Conservation (phyloP, 1,140 invertebrate genomes). For the Adelges cooleyi region DNA sequence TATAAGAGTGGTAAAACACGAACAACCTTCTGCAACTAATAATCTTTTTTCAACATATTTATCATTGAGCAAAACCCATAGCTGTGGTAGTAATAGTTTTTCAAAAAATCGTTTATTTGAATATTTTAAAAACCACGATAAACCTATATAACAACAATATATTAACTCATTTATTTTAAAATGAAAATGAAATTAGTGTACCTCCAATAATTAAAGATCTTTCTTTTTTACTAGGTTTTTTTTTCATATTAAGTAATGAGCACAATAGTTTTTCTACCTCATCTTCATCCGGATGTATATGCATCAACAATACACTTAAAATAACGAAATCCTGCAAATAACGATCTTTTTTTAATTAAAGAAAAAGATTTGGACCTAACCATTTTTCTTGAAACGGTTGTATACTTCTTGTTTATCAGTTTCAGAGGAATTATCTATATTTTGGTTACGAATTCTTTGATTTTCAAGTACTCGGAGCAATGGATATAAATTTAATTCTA, state of each 20-base stretch:
- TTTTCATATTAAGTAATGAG: constrained; percentile 62
- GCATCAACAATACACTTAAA: constrained; percentile 52
- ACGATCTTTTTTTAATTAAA: constrained; percentile 31
- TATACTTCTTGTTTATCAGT: constrained; percentile 39
- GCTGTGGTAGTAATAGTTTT: constrained; percentile 59
- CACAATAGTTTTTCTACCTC: constrained; percentile 56
- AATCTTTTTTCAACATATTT: constrained; percentile 58
- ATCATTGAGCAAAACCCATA: constrained; percentile 66
- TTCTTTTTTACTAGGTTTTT: constrained; percentile 58
- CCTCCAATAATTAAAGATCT: constrained; percentile 54
- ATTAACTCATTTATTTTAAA: no score
- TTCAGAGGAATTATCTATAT: not conserved
- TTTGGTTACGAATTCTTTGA: constrained; percentile 4
- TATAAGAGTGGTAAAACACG: constrained; percentile 57
- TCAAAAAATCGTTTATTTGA: constrained; percentile 46
- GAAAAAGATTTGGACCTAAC: no score
- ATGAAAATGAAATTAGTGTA: no score
- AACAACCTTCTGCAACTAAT: constrained; percentile 60
- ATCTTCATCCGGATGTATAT: constrained; percentile 47
- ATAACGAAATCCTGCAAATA: constrained; percentile 53
- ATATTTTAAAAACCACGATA: constrained; percentile 47
- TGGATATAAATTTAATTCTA: constrained; percentile 20
- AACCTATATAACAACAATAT: constrained; percentile 38
- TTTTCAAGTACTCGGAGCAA: constrained; percentile 13
- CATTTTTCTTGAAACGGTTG: constrained; percentile 49